Evolutionary conservation across 2,797 vertebrate species (phyloP).

Genomic region (Rhodeus uyekii): DNA sequence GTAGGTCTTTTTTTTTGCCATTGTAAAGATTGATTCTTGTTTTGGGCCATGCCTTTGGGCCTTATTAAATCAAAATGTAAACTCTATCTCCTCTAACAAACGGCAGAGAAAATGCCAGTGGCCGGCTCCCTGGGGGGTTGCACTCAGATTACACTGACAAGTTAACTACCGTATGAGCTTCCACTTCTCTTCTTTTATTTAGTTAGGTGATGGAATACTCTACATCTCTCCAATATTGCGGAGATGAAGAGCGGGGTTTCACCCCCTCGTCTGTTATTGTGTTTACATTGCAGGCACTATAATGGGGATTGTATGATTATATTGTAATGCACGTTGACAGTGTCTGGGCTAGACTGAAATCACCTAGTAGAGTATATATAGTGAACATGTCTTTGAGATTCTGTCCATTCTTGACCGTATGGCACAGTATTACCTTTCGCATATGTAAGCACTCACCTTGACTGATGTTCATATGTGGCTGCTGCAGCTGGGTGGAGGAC

Average conservation of each 20-base stretch:
- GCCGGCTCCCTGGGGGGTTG: conserved; percentile 62
- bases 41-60: conserved; percentile 73
- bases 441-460: conserved; percentile 37
- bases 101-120: conserved; percentile 72
- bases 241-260: background rate
- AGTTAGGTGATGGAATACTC: conserved; percentile 39
- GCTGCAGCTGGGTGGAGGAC: conserved; percentile 54
- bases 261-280: conserved; percentile 13
- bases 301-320: conserved; percentile 26
- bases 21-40: conserved; percentile 76
- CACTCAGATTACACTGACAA: conserved; percentile 70
- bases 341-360: background rate
- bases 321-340: background rate
- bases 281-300: conserved; percentile 46
- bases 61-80: conserved; percentile 80
- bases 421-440: background rate
- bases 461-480: conserved; percentile 41
- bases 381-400: background rate
- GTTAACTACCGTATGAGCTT: conserved; percentile 68
- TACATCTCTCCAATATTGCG: conserved; percentile 9
- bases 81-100: conserved; percentile 73
- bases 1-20: conserved; percentile 56
- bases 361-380: background rate
- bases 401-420: background rate
- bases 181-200: conserved; percentile 56